Evolutionary conservation across 2,797 vertebrate species (phyloP).

Genomic region (Cynopterus sphinx): DNA sequence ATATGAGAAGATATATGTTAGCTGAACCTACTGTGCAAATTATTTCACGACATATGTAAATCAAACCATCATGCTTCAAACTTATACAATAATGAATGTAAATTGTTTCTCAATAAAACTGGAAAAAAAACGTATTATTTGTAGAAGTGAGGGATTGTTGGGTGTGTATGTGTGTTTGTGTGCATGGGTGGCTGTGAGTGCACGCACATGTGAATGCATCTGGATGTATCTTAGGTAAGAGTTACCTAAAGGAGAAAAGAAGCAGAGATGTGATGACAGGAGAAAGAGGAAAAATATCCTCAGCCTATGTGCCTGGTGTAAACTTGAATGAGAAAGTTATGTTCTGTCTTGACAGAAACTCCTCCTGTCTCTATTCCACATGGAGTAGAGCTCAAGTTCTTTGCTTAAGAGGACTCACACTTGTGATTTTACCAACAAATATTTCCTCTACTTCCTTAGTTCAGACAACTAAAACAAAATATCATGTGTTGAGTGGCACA

Average conservation of each 20-base stretch:
- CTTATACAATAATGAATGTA: background rate
- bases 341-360: background rate
- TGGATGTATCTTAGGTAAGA: background rate
- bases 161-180: background rate
- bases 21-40: background rate
- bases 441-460: background rate
- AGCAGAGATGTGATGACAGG: background rate
- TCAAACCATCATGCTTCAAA: background rate
- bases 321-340: background rate
- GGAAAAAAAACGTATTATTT: background rate
- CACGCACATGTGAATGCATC: background rate
- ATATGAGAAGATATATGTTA: too few species aligned
- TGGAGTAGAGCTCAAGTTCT: background rate
- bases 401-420: background rate
- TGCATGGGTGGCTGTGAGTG: background rate
- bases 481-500: background rate
- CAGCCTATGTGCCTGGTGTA: accelerated
- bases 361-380: background rate
- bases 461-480: background rate
- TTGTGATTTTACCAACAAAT: background rate
- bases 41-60: background rate
- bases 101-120: background rate
- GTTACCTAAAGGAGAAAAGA: background rate
- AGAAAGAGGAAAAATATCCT: background rate
- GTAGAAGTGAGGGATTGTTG: background rate